Evolutionary conservation across 2,888 invertebrate genomes (phyloP), one percentile per base, ranked within the genome.

Genomic region (Lasioglossum leucozonium): DNA sequence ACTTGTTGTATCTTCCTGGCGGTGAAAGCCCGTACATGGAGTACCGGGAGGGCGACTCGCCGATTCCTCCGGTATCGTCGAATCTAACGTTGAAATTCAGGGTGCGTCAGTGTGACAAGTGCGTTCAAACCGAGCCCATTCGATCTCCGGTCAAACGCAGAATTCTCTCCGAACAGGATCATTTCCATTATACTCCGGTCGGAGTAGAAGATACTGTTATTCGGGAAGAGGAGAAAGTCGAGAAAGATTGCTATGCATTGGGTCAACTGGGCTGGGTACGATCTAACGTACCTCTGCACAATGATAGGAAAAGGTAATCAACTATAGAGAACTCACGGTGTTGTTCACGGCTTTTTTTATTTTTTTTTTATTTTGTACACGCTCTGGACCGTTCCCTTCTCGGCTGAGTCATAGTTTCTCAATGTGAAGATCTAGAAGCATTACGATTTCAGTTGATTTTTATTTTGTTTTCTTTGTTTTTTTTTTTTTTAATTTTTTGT

Each of bases 71-170:
- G 92, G 95, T 96, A 88, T 88, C 87, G 84, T 85, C 92, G 93
- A 94, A 91, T 88, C 89, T 91, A 85, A 92, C 91, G 77, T 96
- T 97, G 88, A 97, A 97, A 93, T 98, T 97, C 94, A 96, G 96
- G 91, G 95, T 97, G n/a, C 95, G 95, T 85, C 96, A 95, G 81
- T 96, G 96, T 91, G 95, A 95, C 81, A 95, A 95, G 85, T 95
- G 95, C 91, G 93, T 95, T 75, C 95, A 95, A 91, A 95, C 95
- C 58, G 95, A 95, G 86, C 94, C 95, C 51, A 82, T 93, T 77
- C 91, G 94, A 83, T 94, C 94, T 72, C 94, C 95, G 78, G 91
- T 94, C 58, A 94, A 94, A 87, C 94, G 94, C 72, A 91, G 94
- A 84, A 94, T 95, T 85, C 89, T 94, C 81, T 94, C 94, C 77